Base-by-base conservation (phyloP, 2,888 invertebrate genomes). In the Zaprionus bogoriensis region DNA sequence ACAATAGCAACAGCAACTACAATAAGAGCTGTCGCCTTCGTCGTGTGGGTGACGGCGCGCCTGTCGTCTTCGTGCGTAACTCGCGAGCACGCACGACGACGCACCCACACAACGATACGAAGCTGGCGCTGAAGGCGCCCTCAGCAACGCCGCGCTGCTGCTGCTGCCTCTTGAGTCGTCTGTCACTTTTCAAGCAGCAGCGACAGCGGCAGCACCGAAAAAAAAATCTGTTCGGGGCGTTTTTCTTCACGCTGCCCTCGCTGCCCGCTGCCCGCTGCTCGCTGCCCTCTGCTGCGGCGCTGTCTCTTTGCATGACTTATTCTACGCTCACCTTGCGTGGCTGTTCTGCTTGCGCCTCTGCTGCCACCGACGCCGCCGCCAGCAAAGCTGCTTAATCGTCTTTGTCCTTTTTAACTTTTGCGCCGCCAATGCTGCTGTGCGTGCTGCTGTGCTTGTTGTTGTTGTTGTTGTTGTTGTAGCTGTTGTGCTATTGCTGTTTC, bases 351-450 rank as follows among this genome's bases (percentile, higher is more conserved):
- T 17, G 23, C 14, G 20, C 30, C 25, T 27, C 14, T 17, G 36
- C 4, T 42, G 50, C 27, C 27, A n/a, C 30, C 23, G 28, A 22
- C 53, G 57, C 50, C 45, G 53, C 52, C 67, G 25, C 44, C 32
- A 75, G 66, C 54, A 61, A 72, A 76, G 77, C 67, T 76, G 73
- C 74, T 80, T 80, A 83, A 87, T 77, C 79, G 80, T 71, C 81
- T 87, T 80, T 80, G 80, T 86, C 77, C 87, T 67, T 80, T 83
- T 84, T 87, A 80, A 80, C 87, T 80, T 87, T 74, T 77, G 77
- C 77, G 85, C 81, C 80, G 87, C 80, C 84, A 80, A 80, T 84
- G 77, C 52, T 82, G 52, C 69, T 76, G 42, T 45, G 41, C 51
- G 62, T 60, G 73, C 58, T 66, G 38, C 53, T 23, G 38, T 17